A percentile compares a stretch with the other conserved stretches of the same genome.
Evolutionary conservation across 2,888 invertebrate genomes (phyloP).

Genomic region (Cephalotes varians): DNA sequence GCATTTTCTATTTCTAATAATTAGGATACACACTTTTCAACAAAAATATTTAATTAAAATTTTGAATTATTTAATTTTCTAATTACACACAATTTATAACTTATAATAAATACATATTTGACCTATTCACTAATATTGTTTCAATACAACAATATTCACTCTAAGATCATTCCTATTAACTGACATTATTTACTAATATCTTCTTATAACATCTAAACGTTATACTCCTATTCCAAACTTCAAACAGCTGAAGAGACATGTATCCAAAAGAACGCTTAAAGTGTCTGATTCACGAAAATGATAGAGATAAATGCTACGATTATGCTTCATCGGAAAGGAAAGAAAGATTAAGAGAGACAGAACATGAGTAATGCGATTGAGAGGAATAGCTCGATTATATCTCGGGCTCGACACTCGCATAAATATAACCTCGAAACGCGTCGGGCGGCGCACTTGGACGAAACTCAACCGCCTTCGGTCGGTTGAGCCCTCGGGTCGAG

Average conservation of each 20-base stretch:
- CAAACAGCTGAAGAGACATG: neutral
- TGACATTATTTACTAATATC: neutral
- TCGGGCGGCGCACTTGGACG: neutral
- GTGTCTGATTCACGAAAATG: neutral
- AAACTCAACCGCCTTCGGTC: neutral
- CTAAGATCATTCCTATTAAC: neutral
- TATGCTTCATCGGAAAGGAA: neutral
- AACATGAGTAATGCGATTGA: neutral
- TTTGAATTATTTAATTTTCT: neutral
- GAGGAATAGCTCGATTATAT: neutral
- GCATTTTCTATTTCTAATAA: neutral
- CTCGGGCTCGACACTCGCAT: neutral
- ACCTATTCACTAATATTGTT: no score
- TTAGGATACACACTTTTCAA: neutral
- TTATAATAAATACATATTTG: no score
- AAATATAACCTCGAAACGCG: conserved; percentile 66
- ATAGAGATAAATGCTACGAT: neutral
- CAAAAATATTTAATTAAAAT: conserved; percentile 1
- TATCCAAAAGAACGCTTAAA: neutral
- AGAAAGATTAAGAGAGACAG: neutral
- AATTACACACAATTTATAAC: neutral
- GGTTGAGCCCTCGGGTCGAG: neutral
- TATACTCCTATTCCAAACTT: neutral
- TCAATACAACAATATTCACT: neutral
- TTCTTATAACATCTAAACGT: neutral